Evolutionary conservation across 2,888 invertebrate species (phyloP), one percentile per base, ranked within the genome.

Genomic region (Arge pagana): DNA sequence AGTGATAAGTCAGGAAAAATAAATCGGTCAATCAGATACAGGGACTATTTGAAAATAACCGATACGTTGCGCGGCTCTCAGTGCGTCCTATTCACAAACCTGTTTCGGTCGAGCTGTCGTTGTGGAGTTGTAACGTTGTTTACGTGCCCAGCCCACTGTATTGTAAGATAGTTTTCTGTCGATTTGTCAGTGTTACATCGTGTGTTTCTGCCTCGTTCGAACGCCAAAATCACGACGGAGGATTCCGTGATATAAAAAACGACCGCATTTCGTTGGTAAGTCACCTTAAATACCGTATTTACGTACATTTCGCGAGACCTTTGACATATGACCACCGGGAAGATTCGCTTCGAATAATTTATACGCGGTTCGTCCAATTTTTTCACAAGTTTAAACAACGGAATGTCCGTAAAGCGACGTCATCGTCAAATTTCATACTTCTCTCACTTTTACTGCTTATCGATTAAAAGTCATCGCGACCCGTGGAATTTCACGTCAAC

Each of bases 21-120:
- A 48, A 16, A 3, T 37, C 26, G 13, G 28, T 26, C 45, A 33
- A 45, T 33, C 35, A 31, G 55, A 56, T 52, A 53, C 16, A 30
- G 63, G 70, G 58, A 69, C 68, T 69, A 64, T 64, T 69, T 69
- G 62, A 59, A 67, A 63, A 66, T 64, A 60, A 58, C 63, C 61
- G 59, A 66, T 64, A 54, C 59, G 61, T 40, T 55, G 58, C 50
- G 58, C 59, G 68, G 71, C 66, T 70, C 64, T 61, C 57, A 35
- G 33, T 43, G 59, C 61, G 64, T 62, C 65, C 60, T 62, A 64
- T 60, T 65, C 59, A 62, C 65, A 62, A 63, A 67, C 64, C 64
- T 64, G 65, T 64, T 64, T 66, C 63, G 58, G 60, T 55, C 59
- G n/a, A 30, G 6, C 45, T 45, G 33, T 64, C 62, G 62, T 64